A percentile compares a stretch with the other conserved stretches of the same genome.
These are phyloP conservation scores for Sphyrna mokarran DNA, from an alignment of 2,113 vertebrate genomes.

Conservation along the genomic window DNA sequence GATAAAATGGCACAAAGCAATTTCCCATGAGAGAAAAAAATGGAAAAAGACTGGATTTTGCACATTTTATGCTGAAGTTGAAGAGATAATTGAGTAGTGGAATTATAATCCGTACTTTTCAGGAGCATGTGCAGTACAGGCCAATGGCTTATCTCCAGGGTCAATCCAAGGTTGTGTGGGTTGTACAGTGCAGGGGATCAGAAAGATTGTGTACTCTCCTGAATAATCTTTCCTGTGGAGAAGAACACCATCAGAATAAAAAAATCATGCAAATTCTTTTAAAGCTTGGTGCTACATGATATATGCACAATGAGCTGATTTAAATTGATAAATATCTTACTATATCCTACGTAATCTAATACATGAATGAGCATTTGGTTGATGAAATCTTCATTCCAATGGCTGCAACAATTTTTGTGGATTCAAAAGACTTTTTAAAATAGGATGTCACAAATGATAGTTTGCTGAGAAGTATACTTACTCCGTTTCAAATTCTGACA, in stretches of 20 bases:
- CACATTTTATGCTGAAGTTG: neutral
- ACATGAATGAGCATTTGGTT: neutral
- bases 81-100: neutral
- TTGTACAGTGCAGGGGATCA: conserved; percentile 91
- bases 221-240: conserved; percentile 86
- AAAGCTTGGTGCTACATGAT: neutral
- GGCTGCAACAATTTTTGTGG: neutral
- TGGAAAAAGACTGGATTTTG: neutral
- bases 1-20: neutral
- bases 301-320: neutral
- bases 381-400: neutral
- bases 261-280: neutral
- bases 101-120: conserved; percentile 66
- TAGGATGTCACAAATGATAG: neutral
- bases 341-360: neutral
- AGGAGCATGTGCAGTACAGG: conserved; percentile 87
- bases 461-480: conserved; percentile 31
- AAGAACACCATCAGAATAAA: conserved; percentile 15
- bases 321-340: neutral
- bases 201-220: conserved; percentile 81
- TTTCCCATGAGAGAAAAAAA: neutral
- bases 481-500: conserved; percentile 35
- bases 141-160: conserved; percentile 81
- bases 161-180: conserved; percentile 90
- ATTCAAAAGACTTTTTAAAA: neutral